Percentiles rank a stretch among this genome's conserved stretches.
Conservation (phyloP, 2,797 vertebrate genomes). For the Mastacembelus armatus region DNA sequence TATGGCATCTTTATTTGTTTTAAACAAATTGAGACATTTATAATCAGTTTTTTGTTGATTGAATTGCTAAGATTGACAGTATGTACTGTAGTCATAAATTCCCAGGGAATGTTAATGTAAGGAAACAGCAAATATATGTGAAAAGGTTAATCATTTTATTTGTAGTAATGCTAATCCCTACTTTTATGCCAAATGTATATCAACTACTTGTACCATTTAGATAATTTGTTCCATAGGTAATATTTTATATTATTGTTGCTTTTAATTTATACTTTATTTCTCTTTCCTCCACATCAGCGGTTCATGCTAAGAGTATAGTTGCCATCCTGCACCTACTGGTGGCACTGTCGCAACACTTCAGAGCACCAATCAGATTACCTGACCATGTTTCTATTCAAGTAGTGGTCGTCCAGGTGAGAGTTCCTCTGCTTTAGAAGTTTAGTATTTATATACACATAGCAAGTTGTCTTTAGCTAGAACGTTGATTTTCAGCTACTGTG, state of each 20-base stretch:
- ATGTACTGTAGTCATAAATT: too few species aligned
- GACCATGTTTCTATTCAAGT: constrained; percentile 98
- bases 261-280: background rate
- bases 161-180: background rate
- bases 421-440: background rate
- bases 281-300: constrained; percentile 77
- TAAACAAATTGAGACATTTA: background rate
- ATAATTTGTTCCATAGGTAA: background rate
- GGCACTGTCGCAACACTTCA: constrained; percentile 95
- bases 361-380: constrained; percentile 95
- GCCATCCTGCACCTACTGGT: constrained; percentile 97
- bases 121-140: background rate
- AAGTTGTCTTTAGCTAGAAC: background rate
- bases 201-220: background rate
- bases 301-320: constrained; percentile 97
- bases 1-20: background rate
- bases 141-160: background rate
- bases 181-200: background rate
- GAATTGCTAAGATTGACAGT: too few species aligned
- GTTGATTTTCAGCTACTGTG: background rate
- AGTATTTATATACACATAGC: background rate
- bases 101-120: too few species aligned
- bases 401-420: constrained; percentile 95
- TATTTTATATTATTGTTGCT: background rate
- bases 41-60: too few species aligned